These are phyloP conservation scores for Galerucella calmariensis DNA, from an alignment of 2,888 invertebrate species.

Conservation along the genomic window DNA sequence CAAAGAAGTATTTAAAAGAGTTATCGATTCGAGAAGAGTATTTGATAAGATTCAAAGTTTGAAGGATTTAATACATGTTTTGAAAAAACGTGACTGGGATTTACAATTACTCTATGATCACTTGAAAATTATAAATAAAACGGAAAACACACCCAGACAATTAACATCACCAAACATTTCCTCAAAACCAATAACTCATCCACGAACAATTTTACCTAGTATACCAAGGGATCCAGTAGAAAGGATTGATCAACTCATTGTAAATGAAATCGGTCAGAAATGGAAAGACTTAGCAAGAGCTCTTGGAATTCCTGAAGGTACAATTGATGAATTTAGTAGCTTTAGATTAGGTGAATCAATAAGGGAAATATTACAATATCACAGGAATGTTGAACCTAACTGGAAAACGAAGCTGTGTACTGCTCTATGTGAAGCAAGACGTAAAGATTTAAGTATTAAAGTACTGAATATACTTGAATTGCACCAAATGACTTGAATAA, in stretches of 20 bases:
- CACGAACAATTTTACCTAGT: slow-evolving; percentile 9
- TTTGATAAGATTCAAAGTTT: slow-evolving; percentile 14
- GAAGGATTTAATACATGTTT: slow-evolving; percentile 4
- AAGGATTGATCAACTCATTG: slow-evolving; percentile 13
- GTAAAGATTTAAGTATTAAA: slow-evolving; percentile 18
- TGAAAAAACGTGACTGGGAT: slow-evolving; percentile 21
- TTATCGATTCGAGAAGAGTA: slow-evolving; percentile 20
- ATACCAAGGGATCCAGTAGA: slow-evolving; percentile 15
- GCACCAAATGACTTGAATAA: background rate
- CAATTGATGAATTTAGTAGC: slow-evolving; percentile 12
- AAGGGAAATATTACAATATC: slow-evolving; percentile 19
- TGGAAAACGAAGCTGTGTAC: slow-evolving; percentile 17
- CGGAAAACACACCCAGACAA: background rate
- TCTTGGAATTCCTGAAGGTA: slow-evolving; percentile 18
- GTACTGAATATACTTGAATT: slow-evolving; percentile 14
- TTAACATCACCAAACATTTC: background rate
- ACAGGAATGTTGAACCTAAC: background rate
- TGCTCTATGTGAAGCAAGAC: slow-evolving; percentile 11
- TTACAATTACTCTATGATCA: background rate
- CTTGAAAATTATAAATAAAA: slow-evolving; percentile 4
- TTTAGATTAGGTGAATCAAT: slow-evolving; percentile 8
- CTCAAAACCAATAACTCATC: background rate
- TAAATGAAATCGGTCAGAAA: slow-evolving; percentile 23
- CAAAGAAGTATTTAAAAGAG: background rate
- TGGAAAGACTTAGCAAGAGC: slow-evolving; percentile 22